A percentile compares a stretch with the other conserved stretches of the same genome.
phyloP scores from a whole-genome alignment of 2,888 invertebrate genomes.

The Drosophila affinis region DNA sequence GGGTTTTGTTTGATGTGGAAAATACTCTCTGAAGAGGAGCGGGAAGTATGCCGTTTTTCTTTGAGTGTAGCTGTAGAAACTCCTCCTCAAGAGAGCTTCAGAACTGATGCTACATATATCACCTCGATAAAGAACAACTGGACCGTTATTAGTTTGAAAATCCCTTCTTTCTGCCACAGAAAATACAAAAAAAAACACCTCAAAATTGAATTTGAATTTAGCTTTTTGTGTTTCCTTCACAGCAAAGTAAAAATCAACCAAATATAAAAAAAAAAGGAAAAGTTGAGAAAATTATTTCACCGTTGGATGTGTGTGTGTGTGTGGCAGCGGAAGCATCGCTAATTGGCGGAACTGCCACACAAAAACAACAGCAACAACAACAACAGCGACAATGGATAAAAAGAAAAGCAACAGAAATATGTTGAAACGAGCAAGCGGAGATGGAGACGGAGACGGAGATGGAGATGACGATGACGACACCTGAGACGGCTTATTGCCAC shows the following conservation, averaged over 20 bases:
- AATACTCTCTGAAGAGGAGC: conserved; percentile 5
- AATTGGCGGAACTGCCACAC: conserved; percentile 75
- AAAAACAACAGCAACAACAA: conserved; percentile 42
- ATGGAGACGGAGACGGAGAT: conserved; percentile 56
- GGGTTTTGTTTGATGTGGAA: conserved; percentile 20
- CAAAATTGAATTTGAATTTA: conserved; percentile 1
- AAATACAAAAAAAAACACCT: conserved; percentile 9
- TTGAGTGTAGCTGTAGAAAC: too few species aligned
- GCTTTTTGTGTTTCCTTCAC: conserved; percentile 18
- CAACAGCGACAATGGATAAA: conserved; percentile 33
- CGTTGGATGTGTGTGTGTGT: conserved; percentile 9
- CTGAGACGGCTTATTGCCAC: conserved; percentile 68
- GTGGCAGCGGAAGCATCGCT: conserved; percentile 73
- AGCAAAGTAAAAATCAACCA: conserved; percentile 31
- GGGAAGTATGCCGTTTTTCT: too few species aligned
- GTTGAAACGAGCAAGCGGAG: conserved; percentile 9
- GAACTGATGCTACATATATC: not conserved
- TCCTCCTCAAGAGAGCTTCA: not conserved
- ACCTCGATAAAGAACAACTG: not conserved
- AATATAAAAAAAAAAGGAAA: conserved; percentile 56
- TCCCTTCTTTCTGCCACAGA: not conserved
- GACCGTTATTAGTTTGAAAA: not conserved
- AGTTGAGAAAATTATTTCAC: conserved; percentile 62
- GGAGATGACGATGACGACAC: conserved; percentile 67
- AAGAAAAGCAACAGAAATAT: conserved; percentile 20